Base-by-base conservation (phyloP, 2,113 vertebrate genomes). In the Rallus limicola region DNA sequence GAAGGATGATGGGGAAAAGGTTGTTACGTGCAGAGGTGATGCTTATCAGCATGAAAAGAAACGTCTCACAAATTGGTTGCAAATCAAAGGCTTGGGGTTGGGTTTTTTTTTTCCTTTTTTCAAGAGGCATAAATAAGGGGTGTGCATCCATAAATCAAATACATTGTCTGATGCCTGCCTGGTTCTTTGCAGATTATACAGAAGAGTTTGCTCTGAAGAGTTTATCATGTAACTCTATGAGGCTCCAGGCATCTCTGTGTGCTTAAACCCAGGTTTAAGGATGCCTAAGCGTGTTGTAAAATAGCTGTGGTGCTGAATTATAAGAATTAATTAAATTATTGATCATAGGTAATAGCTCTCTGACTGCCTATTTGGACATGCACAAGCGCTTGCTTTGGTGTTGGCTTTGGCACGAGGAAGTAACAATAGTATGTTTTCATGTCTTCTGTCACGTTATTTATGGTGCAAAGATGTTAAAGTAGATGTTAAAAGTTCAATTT, bases 1-100 rank as follows among this genome's bases (percentile, higher is more conserved):
- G 34, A 68, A 82, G 77, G 86, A 40, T 16, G 91, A 88, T 55
- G 91, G 72, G 55, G 53, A 40, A 65, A 81, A 70, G 60, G 74
- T 86, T 86, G 33, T 91, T 62, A 40, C 25, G 29, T 65, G 6
- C 55, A 18, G 79, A 72, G 88, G 52, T 38, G 86, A 59, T 78
- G 70, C 82, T 94, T 56, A 91, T 84, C 80, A 70, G 69, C 84
- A 12, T 38, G 85, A 70, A 78, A 94, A 96, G 28, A 65, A 70
- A 65, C 9, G 64, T 91, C 60, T 60, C 86, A 83, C 53, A 72
- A 83, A 59, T 81, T 19, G 72, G 63, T 81, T 88, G 72, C 83
- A 86, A 92, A 88, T 91, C 64, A 95, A 92, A 82, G 46, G 36
- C 44, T 21, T 48, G 44, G 44, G 44, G 44, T 20, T 53, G 67